A percentile compares a stretch with the other conserved stretches of the same genome.
phyloP scores from a whole-genome alignment of 2,888 invertebrate species.

The Lasioglossum figueresi region DNA sequence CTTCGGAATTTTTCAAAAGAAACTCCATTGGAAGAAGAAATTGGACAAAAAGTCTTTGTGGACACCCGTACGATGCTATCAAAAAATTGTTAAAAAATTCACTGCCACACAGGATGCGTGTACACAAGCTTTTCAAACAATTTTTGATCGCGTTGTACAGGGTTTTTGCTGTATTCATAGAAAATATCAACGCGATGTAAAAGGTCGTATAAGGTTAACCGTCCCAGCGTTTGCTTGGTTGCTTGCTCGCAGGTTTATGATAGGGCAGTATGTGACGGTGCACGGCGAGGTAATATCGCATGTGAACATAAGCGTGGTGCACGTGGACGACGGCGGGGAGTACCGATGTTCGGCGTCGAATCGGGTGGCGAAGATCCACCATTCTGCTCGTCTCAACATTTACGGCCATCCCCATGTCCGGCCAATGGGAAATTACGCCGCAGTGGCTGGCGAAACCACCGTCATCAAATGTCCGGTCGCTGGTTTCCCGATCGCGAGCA shows the following conservation, averaged over 20 bases:
- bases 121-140: not conserved
- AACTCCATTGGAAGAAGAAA: too few relatives aligned
- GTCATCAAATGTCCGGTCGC: slow-evolving; percentile 95
- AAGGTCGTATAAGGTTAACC: not conserved
- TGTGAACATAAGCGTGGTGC: slow-evolving; percentile 94
- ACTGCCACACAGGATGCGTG: too few relatives aligned
- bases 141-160: not conserved
- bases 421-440: slow-evolving; percentile 94
- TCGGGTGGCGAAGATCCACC: slow-evolving; percentile 91
- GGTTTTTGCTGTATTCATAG: not conserved
- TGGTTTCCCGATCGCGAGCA: slow-evolving; percentile 94
- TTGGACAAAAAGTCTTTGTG: too few relatives aligned
- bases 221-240: not conserved
- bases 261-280: slow-evolving; percentile 95
- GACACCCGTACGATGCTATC: not conserved
- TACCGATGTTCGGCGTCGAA: slow-evolving; percentile 94
- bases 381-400: slow-evolving; percentile 94
- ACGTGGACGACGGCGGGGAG: slow-evolving; percentile 95
- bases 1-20: too few relatives aligned
- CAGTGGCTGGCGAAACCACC: slow-evolving; percentile 93
- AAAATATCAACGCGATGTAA: not conserved
- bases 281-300: slow-evolving; percentile 97
- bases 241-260: slow-evolving; percentile 89
- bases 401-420: slow-evolving; percentile 94
- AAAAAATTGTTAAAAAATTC: not conserved